These are phyloP conservation scores for Cirrhinus mrigala DNA, from an alignment of 2,797 vertebrate species.

Conservation along the genomic window DNA sequence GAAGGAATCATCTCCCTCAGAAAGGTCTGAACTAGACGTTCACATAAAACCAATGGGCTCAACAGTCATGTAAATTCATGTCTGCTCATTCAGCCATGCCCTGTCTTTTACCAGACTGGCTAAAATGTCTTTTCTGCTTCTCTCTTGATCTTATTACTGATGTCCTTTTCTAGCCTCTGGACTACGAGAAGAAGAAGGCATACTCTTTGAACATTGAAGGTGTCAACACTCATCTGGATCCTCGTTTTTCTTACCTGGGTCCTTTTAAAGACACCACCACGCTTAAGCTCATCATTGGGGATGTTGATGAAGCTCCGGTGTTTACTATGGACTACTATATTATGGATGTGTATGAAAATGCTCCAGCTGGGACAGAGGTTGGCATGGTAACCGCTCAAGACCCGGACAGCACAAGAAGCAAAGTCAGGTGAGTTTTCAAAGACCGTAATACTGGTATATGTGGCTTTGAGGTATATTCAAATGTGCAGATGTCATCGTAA, in stretches of 20 bases:
- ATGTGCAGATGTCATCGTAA: background rate
- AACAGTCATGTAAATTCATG: background rate
- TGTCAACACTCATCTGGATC: conserved; percentile 87
- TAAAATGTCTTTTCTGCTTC: conserved; percentile 6
- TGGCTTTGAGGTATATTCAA: background rate
- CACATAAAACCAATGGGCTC: background rate
- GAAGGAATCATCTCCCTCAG: conserved; percentile 90
- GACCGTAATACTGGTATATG: background rate
- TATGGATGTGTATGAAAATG: conserved; percentile 92
- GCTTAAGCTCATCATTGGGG: conserved; percentile 89
- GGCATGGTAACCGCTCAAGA: conserved; percentile 88
- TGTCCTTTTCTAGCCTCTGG: conserved; percentile 81
- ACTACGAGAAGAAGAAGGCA: conserved; percentile 92
- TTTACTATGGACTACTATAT: conserved; percentile 89
- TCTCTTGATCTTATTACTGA: conserved; percentile 20
- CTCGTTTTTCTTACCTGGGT: conserved; percentile 89
- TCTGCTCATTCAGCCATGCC: conserved; percentile 17
- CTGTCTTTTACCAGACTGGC: background rate
- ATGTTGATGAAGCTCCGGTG: conserved; percentile 90
- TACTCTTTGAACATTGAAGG: conserved; percentile 91
- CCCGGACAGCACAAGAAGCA: conserved; percentile 87
- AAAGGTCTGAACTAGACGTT: conserved; percentile 79
- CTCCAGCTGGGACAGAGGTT: conserved; percentile 82
- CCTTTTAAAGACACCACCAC: conserved; percentile 91
- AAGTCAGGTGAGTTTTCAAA: conserved; percentile 81